Evolutionary conservation across 2,888 invertebrate species (phyloP).

Genomic region (Caradrina kadenii): DNA sequence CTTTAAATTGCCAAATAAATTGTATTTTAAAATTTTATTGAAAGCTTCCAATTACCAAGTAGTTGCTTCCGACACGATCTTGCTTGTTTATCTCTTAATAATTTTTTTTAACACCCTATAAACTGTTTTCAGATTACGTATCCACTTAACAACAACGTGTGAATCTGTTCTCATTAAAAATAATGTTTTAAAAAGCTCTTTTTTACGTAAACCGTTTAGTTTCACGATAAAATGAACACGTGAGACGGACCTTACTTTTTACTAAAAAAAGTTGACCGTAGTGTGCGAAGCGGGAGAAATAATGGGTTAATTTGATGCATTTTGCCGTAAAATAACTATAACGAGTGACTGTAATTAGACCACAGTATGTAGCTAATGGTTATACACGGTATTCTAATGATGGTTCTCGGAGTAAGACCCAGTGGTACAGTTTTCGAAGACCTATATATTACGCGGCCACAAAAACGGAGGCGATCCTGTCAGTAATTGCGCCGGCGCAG

Average conservation of each 20-base stretch:
- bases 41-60: constrained; percentile 10
- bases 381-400: constrained; percentile 68
- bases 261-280: constrained; percentile 32
- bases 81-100: constrained; percentile 4
- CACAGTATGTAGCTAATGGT: constrained; percentile 62
- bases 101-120: constrained; percentile 11
- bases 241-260: constrained; percentile 48
- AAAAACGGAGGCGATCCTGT: constrained; percentile 56
- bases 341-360: constrained; percentile 65
- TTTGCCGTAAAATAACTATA: constrained; percentile 67
- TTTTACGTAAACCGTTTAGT: constrained; percentile 51
- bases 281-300: constrained; percentile 58
- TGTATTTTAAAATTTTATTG: background rate
- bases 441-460: constrained; percentile 57
- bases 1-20: too few relatives aligned
- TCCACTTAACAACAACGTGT: constrained; percentile 43
- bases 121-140: constrained; percentile 30
- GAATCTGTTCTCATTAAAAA: constrained; percentile 56
- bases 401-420: constrained; percentile 48
- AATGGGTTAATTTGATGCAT: constrained; percentile 71
- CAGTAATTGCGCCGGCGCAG: constrained; percentile 52
- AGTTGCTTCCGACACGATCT: constrained; percentile 3
- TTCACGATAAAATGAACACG: constrained; percentile 53
- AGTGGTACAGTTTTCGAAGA: constrained; percentile 60
- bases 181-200: constrained; percentile 42